These are phyloP conservation scores for Megalops atlanticus DNA, from an alignment of 2,113 vertebrate species.

Conservation along the genomic window DNA sequence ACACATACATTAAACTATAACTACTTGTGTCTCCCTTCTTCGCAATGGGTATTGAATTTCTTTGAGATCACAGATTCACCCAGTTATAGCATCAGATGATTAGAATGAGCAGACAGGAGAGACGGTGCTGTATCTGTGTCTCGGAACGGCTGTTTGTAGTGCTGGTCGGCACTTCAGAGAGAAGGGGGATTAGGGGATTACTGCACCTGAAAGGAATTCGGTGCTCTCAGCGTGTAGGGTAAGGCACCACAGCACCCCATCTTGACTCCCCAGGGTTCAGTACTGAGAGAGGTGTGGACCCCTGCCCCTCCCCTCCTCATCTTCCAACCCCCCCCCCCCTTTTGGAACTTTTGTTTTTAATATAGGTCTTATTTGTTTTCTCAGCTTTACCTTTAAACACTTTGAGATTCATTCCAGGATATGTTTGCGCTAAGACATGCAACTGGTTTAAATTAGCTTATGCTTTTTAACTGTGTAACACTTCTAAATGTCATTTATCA, in stretches of 20 bases:
- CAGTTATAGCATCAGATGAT: no score
- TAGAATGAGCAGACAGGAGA: background rate
- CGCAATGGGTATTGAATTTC: no score
- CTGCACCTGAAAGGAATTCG: conserved; percentile 26
- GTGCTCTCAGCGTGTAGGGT: background rate
- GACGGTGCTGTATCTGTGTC: background rate
- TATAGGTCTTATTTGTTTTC: no score
- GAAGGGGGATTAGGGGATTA: conserved; percentile 17
- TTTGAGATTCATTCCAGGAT: background rate
- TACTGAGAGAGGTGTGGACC: conserved; percentile 1
- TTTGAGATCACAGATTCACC: no score
- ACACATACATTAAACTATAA: no score
- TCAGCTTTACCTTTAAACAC: no score
- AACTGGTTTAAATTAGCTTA: background rate
- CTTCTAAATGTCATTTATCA: background rate
- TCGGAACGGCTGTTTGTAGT: background rate
- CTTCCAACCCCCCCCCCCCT: background rate
- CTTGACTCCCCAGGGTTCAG: background rate
- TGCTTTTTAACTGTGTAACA: no score
- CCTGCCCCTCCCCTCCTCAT: background rate
- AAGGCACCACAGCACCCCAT: no score
- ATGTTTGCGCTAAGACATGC: background rate
- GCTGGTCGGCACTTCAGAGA: background rate
- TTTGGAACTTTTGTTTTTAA: no score
- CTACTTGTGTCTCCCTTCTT: no score